Evolutionary conservation across 2,888 invertebrate genomes (phyloP), one percentile per base, ranked within the genome.

Genomic region (Stegana nigrithorax): DNA sequence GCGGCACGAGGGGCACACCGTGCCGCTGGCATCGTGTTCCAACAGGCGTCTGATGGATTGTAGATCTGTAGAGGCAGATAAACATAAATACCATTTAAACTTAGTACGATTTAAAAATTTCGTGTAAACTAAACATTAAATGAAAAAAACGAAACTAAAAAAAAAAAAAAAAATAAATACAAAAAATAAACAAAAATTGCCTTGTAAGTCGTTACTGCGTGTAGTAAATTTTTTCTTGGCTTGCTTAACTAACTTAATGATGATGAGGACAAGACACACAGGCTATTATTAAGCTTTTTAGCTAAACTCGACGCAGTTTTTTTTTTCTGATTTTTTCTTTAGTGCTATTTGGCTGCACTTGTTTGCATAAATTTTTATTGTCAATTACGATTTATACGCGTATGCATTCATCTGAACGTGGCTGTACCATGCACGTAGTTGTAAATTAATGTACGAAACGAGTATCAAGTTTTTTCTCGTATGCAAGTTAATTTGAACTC

Each of bases 1-100:
- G 86, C 92, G 92, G 88, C 94, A 94, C 86, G 93, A 93, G 70
- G 94, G 94, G 86, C 94, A 94, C 68, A 88, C 89, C 57, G 89
- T 88, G 68, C 89, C 89, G 62, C 90, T 90, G 63, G 90, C 89
- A 85, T 93, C 93, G 79, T 90, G 90, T 83, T 93, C 93, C 81
- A 93, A 88, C 70, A 94, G 88, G 75, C 93, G 91, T 72, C 93
- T 88, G 81, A 94, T 92, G 73, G 93, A 93, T 76, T 93, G 93
- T 84, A 94, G 88, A 88, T 94, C 94, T 94, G 89, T 10, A 91
- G 91, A 63, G 65, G 23, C 12, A 47, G 6, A 53, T 44, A 17
- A 58, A 44, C 19, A 17, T 50, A 56, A n/a, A n/a, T n/a, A n/a
- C n/a, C n/a, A n/a, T n/a, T n/a, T n/a, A n/a, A n/a, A n/a, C n/a